A percentile compares a stretch with the other conserved stretches of the same genome.
These are phyloP conservation scores for Branchellion lobata DNA, from an alignment of 2,888 invertebrate genomes.

Conservation along the genomic window DNA sequence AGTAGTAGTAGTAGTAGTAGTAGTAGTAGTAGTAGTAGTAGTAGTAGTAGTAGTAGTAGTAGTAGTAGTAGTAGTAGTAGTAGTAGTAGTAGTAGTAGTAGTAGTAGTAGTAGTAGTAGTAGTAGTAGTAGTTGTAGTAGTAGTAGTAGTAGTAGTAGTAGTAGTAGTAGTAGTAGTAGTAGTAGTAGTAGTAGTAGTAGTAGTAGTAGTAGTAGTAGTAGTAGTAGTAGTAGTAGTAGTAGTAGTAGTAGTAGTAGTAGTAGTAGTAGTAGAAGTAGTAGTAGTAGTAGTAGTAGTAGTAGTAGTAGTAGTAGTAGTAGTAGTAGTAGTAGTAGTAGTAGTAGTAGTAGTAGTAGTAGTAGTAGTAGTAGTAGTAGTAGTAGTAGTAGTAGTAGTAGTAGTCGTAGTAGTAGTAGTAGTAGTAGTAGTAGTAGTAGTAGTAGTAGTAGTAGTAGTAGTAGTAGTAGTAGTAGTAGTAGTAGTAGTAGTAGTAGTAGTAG, in stretches of 20 bases:
- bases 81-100: conserved; percentile 5
- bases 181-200: conserved; percentile 7
- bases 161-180: conserved; percentile 5
- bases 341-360: conserved; percentile 17
- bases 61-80: conserved; percentile 9
- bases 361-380: conserved; percentile 9
- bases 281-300: conserved; percentile 6
- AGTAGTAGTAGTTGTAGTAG: neutral
- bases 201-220: conserved; percentile 5
- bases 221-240: conserved; percentile 6
- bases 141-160: conserved; percentile 17
- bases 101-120: conserved; percentile 9
- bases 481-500: conserved; percentile 5
- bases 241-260: conserved; percentile 7
- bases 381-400: conserved; percentile 5
- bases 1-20: conserved; percentile 10
- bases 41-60: conserved; percentile 5
- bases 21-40: conserved; percentile 9
- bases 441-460: neutral
- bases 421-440: neutral
- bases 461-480: conserved; percentile 5
- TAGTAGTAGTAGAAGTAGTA: conserved; percentile 4
- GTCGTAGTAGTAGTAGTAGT: neutral
- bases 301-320: conserved; percentile 15
- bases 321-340: conserved; percentile 4